phyloP scores from a whole-genome alignment of 92 coral and sea anemone species.

The Umimayanthus kanabou region DNA sequence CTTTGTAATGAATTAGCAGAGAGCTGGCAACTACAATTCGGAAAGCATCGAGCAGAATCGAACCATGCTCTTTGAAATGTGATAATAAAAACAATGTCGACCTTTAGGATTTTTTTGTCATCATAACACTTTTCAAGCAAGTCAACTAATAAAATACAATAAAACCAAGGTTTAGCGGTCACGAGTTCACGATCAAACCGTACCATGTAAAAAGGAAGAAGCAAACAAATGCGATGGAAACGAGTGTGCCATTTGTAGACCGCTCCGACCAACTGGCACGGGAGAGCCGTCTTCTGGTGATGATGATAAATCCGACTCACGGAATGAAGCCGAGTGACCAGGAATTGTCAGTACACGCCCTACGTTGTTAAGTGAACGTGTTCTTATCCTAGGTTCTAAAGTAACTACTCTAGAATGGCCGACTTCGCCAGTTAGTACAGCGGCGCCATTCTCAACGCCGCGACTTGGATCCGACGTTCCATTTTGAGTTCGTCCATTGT shows the following conservation, averaged over 20 bases:
- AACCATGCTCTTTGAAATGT: constrained; percentile 23
- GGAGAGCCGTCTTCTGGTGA: constrained; percentile 85
- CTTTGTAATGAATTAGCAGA: neutral
- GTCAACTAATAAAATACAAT: neutral
- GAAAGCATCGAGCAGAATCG: constrained; percentile 23
- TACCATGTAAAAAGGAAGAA: constrained; percentile 62
- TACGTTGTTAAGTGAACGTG: constrained; percentile 87
- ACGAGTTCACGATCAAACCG: constrained; percentile 16
- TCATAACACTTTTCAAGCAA: neutral
- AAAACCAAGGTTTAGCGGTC: constrained; percentile 1
- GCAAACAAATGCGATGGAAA: constrained; percentile 85
- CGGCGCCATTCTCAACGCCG: constrained; percentile 60
- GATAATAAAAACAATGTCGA: constrained; percentile 24
- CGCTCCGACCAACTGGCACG: constrained; percentile 64
- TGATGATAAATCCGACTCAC: constrained; percentile 85
- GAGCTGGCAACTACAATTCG: neutral
- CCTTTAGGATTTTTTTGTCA: constrained; percentile 1
- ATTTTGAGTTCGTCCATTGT: constrained; percentile 71
- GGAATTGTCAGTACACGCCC: constrained; percentile 85
- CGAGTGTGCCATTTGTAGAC: constrained; percentile 87
- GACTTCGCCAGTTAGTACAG: constrained; percentile 63
- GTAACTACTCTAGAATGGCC: constrained; percentile 82
- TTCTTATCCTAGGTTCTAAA: constrained; percentile 76
- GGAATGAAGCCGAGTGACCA: constrained; percentile 78
- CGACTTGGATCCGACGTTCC: constrained; percentile 51